These are phyloP conservation scores for Melinopterus prodromus DNA, from an alignment of 2,888 invertebrate species.

Conservation along the genomic window DNA sequence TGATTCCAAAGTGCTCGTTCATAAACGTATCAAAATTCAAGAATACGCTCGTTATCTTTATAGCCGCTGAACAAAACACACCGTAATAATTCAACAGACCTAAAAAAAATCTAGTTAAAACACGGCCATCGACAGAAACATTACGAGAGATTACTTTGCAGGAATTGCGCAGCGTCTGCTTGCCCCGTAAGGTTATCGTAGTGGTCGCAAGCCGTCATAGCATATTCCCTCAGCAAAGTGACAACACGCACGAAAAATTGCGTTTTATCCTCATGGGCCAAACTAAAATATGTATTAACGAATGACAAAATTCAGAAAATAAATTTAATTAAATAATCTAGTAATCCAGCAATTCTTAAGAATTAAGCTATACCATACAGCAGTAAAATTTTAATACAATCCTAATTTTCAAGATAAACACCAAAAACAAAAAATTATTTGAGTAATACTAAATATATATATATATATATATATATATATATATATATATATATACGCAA, in stretches of 20 bases:
- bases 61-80: conserved; percentile 68
- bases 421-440: too few relatives aligned
- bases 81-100: conserved; percentile 70
- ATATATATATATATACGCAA: too few relatives aligned
- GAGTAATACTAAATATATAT: too few relatives aligned
- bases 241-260: conserved; percentile 71
- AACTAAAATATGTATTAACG: conserved; percentile 45
- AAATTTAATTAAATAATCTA: too few relatives aligned
- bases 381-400: too few relatives aligned
- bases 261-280: conserved; percentile 54
- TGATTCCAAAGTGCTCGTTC: conserved; percentile 69
- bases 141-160: conserved; percentile 47
- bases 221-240: conserved; percentile 70
- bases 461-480: too few relatives aligned
- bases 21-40: conserved; percentile 68
- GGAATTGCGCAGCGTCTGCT: conserved; percentile 40
- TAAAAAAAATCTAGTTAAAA: conserved; percentile 47
- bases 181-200: conserved; percentile 37
- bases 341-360: too few relatives aligned
- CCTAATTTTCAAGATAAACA: too few relatives aligned
- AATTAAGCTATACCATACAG: too few relatives aligned
- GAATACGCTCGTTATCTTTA: conserved; percentile 66
- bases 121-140: conserved; percentile 8
- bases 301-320: too few relatives aligned
- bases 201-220: conserved; percentile 69